Base-by-base conservation (phyloP, 2,888 invertebrate genomes). In the Acronicta alni region DNA sequence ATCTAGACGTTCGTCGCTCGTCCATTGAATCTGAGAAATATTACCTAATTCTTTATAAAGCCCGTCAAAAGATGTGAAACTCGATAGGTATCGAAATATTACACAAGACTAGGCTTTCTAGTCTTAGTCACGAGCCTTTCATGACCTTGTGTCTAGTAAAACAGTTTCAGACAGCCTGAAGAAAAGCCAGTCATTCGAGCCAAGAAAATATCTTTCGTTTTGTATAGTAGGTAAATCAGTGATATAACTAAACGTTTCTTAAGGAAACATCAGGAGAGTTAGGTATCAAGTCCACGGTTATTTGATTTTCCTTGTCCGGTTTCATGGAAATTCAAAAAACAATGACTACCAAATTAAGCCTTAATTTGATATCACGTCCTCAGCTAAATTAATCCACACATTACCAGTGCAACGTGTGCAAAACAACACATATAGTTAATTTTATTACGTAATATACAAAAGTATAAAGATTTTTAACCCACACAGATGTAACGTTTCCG, bases 81-180 rank as follows among this genome's bases (percentile, higher is more conserved):
- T 72, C 70, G 69, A 72, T 82, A 76, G 64, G 58, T 77, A 75
- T 75, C 69, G 67, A 53, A 74, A 72, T 69, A 75, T 88, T 88
- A 80, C 82, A 75, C 81, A 86, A 89, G 73, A 79, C 61, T 72
- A 81, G 76, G 76, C 80, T 89, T 88, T 88, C 85, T 81, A 86
- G 81, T 77, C 69, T 77, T 73, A 75, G 85, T 86, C 83, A 84
- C 85, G 84, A 85, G 81, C 77, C 80, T 77, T 74, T 66, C 54
- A 51, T 71, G 85, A 78, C 88, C 89, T 90, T 89, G 87, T 54
- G 58, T 54, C 56, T 46, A 35, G 58, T 79, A 62, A 76, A 79
- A 80, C 78, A 67, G 75, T 68, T 79, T 75, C 65, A 78, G 65
- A 52, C 71, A 66, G 65, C 53, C 58, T 64, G 56, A 75, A 80